These are phyloP conservation scores for Oceanites oceanicus DNA, from an alignment of 2,113 vertebrate genomes.

Conservation along the genomic window DNA sequence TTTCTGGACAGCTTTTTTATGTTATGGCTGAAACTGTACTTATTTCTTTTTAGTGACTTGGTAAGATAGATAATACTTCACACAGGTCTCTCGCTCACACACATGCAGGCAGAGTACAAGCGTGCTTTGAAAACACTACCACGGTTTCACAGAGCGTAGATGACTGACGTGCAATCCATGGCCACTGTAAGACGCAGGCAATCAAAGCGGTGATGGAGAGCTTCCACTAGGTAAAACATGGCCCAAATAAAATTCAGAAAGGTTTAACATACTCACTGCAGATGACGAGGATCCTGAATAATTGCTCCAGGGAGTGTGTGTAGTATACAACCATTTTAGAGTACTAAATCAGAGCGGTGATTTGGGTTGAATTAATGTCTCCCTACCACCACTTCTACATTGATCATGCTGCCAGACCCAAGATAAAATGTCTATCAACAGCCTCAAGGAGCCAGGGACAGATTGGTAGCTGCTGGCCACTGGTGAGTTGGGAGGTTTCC, in stretches of 20 bases:
- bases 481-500: background rate
- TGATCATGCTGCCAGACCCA: background rate
- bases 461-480: background rate
- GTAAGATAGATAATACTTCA: background rate
- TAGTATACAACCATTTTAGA: background rate
- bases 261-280: conserved; percentile 4
- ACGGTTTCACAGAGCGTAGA: background rate
- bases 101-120: background rate
- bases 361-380: background rate
- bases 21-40: background rate
- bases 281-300: background rate
- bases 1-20: background rate
- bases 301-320: background rate
- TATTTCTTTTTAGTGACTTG: background rate
- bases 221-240: background rate
- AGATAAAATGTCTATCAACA: background rate
- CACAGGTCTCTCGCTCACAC: background rate
- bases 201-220: background rate
- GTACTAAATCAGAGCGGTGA: background rate
- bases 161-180: background rate
- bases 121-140: background rate
- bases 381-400: background rate
- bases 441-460: background rate
- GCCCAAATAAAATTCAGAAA: conserved; percentile 10
- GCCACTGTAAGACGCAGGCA: background rate